A percentile compares a stretch with the other conserved stretches of the same genome.
Conservation (phyloP, 2,888 invertebrate genomes). For the Drosophila monieri region DNA sequence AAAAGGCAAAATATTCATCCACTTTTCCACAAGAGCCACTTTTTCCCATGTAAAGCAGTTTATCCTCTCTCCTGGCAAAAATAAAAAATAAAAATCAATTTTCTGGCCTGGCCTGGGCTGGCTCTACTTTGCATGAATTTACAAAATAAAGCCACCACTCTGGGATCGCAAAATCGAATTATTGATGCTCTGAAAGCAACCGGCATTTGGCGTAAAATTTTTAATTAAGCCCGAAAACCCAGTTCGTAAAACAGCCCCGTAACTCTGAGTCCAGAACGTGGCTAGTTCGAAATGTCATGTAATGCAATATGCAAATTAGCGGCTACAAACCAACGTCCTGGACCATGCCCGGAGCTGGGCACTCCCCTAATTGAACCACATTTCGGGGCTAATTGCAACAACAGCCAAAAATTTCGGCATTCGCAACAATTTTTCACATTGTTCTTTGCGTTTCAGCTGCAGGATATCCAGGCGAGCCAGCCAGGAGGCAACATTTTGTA, state of each 20-base stretch:
- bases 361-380: constrained; percentile 41
- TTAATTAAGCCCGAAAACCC: constrained; percentile 33
- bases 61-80: neutral
- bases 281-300: constrained; percentile 28
- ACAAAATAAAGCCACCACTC: constrained; percentile 20
- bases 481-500: constrained; percentile 18
- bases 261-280: constrained; percentile 12
- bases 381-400: constrained; percentile 39
- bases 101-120: neutral
- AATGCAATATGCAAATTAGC: constrained; percentile 51
- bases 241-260: neutral
- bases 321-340: constrained; percentile 12
- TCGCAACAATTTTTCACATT: constrained; percentile 15
- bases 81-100: constrained; percentile 1
- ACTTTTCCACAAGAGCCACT: constrained; percentile 34
- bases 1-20: constrained; percentile 5
- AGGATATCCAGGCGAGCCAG: neutral
- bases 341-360: constrained; percentile 8
- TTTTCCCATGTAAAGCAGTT: neutral
- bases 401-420: constrained; percentile 31
- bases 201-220: constrained; percentile 25
- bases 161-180: constrained; percentile 18
- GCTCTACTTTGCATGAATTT: constrained; percentile 4
- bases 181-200: constrained; percentile 19
- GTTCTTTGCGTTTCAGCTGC: neutral